These are phyloP conservation scores for Brachystomella parvula DNA, from an alignment of 1,140 invertebrate genomes.

Conservation along the genomic window DNA sequence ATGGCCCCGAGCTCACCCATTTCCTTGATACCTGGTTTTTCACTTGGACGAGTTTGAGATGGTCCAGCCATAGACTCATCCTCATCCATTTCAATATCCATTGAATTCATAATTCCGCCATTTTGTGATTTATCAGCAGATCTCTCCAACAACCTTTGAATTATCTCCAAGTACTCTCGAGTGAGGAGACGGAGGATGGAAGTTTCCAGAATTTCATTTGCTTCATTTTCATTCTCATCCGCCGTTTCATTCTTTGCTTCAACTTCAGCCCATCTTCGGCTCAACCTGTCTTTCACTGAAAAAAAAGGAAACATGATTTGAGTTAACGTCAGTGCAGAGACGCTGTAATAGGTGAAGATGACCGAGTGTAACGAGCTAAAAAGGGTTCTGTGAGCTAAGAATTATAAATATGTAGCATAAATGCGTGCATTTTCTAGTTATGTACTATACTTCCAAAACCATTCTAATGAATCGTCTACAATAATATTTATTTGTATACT, in stretches of 20 bases:
- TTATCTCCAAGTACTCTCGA: conserved; percentile 16
- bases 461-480: too few relatives aligned
- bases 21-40: neutral
- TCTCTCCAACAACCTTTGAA: conserved; percentile 12
- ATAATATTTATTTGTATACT: neutral
- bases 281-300: conserved; percentile 7
- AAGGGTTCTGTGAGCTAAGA: too few relatives aligned
- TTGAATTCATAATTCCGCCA: neutral
- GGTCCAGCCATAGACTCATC: neutral
- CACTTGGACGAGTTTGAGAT: neutral
- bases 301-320: neutral
- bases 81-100: neutral
- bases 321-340: too few relatives aligned
- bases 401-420: too few relatives aligned
- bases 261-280: conserved; percentile 11
- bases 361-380: neutral
- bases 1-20: neutral
- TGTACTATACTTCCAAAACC: too few relatives aligned
- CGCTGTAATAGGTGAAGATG: too few relatives aligned
- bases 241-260: neutral
- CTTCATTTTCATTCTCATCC: conserved; percentile 6
- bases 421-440: too few relatives aligned
- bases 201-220: conserved; percentile 22
- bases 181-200: conserved; percentile 13
- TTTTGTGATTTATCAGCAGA: neutral